A percentile compares a stretch with the other conserved stretches of the same genome.
Evolutionary conservation across 2,797 vertebrate species (phyloP).

Genomic region (Premnoplex brunnescens): DNA sequence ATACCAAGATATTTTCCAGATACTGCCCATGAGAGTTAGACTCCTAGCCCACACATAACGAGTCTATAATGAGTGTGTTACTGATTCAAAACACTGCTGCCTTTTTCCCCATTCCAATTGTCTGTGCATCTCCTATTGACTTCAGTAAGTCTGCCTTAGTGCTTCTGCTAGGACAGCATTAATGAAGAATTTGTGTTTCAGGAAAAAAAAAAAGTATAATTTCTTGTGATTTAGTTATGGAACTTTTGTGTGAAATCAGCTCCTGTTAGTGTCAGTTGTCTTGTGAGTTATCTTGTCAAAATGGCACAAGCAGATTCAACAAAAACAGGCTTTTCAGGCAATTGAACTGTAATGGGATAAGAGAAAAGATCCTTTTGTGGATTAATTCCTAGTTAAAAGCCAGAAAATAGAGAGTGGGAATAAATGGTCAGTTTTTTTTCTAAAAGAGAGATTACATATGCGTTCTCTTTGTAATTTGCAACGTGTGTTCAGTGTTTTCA

Average conservation of each 20-base stretch:
- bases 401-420: neutral
- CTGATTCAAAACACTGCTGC: neutral
- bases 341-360: neutral
- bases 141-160: neutral
- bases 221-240: neutral
- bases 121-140: neutral
- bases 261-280: neutral
- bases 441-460: neutral
- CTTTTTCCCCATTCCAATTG: neutral
- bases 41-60: neutral
- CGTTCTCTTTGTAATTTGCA: neutral
- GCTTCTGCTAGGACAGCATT: neutral
- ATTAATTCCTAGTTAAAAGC: neutral
- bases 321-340: neutral
- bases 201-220: neutral
- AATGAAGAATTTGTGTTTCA: neutral
- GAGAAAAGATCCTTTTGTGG: neutral
- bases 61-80: neutral
- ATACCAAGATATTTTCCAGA: neutral
- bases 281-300: neutral
- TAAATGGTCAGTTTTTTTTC: neutral
- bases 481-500: neutral
- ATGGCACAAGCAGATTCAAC: neutral
- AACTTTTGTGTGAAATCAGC: neutral
- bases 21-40: neutral